Evolutionary conservation across 2,797 vertebrate genomes (phyloP).

Genomic region (Sebastes hubbsi): DNA sequence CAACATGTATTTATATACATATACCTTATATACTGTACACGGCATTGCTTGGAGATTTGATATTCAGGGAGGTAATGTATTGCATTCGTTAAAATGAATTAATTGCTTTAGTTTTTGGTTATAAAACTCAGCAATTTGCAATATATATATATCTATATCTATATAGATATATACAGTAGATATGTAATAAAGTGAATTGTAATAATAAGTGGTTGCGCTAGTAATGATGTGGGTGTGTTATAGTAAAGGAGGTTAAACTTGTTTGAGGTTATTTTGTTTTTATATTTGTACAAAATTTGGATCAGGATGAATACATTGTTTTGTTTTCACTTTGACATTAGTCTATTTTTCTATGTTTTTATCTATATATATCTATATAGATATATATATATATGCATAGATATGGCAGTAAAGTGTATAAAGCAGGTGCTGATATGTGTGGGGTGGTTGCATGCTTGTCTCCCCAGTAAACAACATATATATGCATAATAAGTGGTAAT

Average conservation of each 20-base stretch:
- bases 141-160: not conserved
- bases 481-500: too few relatives aligned
- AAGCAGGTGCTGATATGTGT: too few relatives aligned
- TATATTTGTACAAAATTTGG: not conserved
- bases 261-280: not conserved
- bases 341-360: not conserved
- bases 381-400: too few relatives aligned
- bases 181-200: not conserved
- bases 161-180: too few relatives aligned
- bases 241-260: not conserved
- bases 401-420: too few relatives aligned
- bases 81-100: not conserved
- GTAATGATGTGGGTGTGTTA: not conserved
- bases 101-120: too few relatives aligned
- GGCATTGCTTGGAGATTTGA: too few relatives aligned
- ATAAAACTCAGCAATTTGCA: not conserved
- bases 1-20: not conserved
- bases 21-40: too few relatives aligned
- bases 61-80: too few relatives aligned
- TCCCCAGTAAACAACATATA: too few relatives aligned
- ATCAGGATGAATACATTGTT: not conserved
- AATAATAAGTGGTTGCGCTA: not conserved
- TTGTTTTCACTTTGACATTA: not conserved
- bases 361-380: too few relatives aligned
- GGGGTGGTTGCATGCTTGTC: too few relatives aligned